Evolutionary conservation across 2,888 invertebrate species (phyloP).

Genomic region (Congeria kusceri): DNA sequence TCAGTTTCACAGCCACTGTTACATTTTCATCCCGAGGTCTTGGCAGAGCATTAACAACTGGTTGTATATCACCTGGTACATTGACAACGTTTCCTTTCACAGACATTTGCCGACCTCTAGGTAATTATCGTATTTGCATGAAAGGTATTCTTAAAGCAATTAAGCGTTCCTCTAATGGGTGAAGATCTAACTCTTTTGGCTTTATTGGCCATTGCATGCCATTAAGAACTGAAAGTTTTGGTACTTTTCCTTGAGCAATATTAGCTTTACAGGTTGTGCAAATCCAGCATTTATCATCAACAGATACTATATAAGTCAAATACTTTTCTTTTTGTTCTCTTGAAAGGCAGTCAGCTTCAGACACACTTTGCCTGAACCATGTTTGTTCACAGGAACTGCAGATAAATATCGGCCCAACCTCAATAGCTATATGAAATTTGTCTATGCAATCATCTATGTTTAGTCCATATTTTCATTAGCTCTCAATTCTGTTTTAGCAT

Average conservation of each 20-base stretch:
- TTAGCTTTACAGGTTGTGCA: constrained; percentile 11
- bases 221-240: constrained; percentile 45
- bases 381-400: constrained; percentile 22
- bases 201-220: constrained; percentile 58
- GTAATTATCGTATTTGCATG: constrained; percentile 49
- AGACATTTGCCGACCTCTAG: constrained; percentile 58
- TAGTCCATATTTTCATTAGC: constrained; percentile 9
- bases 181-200: constrained; percentile 50
- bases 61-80: constrained; percentile 66
- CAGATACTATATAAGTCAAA: constrained; percentile 4
- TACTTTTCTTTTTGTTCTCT: neutral
- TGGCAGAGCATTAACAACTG: constrained; percentile 35
- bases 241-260: constrained; percentile 30
- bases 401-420: neutral
- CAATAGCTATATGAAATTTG: constrained; percentile 4
- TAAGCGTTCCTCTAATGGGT: constrained; percentile 56
- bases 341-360: neutral
- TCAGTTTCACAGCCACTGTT: constrained; percentile 61
- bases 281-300: constrained; percentile 17
- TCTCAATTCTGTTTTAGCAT: too few species aligned
- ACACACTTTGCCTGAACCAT: constrained; percentile 16
- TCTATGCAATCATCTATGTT: constrained; percentile 3
- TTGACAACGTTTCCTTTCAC: constrained; percentile 64
- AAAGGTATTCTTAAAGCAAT: constrained; percentile 55
- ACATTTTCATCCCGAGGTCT: constrained; percentile 45